Evolutionary conservation across 92 coral and sea anemone genomes (phyloP).

Genomic region (Diadumene lineata): DNA sequence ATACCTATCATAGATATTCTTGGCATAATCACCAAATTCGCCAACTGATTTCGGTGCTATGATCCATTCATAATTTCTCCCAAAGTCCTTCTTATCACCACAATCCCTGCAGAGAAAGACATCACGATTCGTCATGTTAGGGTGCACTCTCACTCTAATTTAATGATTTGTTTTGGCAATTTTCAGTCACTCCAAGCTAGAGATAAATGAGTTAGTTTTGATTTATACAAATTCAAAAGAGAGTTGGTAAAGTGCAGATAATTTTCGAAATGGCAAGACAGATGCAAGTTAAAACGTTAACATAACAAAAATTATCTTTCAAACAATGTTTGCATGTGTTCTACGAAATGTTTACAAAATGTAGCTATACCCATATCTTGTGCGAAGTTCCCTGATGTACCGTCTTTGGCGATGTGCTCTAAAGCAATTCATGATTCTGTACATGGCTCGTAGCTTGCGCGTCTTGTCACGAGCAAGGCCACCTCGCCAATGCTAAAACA

Average conservation of each 20-base stretch:
- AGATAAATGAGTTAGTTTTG: too few species aligned
- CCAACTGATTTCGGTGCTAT: slow-evolving; percentile 53
- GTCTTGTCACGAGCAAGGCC: slow-evolving; percentile 77
- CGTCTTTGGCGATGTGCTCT: slow-evolving; percentile 68
- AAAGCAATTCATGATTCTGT: slow-evolving; percentile 69
- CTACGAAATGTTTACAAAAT: too few species aligned
- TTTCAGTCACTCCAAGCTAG: too few species aligned
- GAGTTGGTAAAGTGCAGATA: too few species aligned
- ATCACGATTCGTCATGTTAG: not conserved
- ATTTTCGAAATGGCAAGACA: too few species aligned
- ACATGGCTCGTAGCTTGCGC: slow-evolving; percentile 74
- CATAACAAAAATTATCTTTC: too few species aligned
- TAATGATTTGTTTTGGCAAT: too few species aligned
- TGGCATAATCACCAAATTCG: slow-evolving; percentile 43
- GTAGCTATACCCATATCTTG: slow-evolving; percentile 49
- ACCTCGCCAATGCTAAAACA: slow-evolving; percentile 85
- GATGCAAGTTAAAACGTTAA: too few species aligned
- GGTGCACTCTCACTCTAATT: too few species aligned
- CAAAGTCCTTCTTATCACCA: slow-evolving; percentile 55
- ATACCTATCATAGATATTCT: slow-evolving; percentile 71
- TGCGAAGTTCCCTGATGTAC: slow-evolving; percentile 57
- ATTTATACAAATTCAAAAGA: too few species aligned
- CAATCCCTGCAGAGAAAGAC: slow-evolving; percentile 42
- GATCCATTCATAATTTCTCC: slow-evolving; percentile 74
- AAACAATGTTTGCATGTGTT: too few species aligned